Percentiles rank a stretch among this genome's conserved stretches.
Conservation (phyloP, 2,888 invertebrate species). For the Harmothoe impar region DNA sequence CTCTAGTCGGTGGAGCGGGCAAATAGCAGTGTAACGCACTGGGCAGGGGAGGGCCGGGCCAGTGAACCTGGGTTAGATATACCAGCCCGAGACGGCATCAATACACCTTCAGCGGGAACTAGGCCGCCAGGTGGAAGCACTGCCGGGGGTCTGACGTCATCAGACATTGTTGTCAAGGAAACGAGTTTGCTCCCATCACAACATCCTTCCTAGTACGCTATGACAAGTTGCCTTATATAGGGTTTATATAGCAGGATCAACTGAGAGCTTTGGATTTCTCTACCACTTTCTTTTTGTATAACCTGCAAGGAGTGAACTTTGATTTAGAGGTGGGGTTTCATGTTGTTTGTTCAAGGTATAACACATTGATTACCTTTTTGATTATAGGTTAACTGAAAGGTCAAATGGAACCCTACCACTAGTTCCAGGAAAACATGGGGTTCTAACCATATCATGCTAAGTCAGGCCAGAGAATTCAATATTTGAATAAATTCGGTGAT, state of each 20-base stretch:
- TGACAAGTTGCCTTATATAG: not conserved
- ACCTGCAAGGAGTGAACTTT: too few species aligned
- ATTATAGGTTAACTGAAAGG: too few species aligned
- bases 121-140: constrained; percentile 36
- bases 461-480: too few species aligned
- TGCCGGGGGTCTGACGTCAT: constrained; percentile 48
- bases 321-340: too few species aligned
- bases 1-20: not conserved
- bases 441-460: too few species aligned
- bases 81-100: not conserved
- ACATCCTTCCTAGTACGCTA: not conserved
- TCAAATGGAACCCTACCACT: too few species aligned
- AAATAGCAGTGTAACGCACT: not conserved
- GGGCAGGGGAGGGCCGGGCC: not conserved
- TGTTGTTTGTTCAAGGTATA: too few species aligned
- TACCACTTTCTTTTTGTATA: too few species aligned
- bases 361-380: too few species aligned
- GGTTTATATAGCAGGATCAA: not conserved
- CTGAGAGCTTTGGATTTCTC: too few species aligned
- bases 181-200: constrained; percentile 32
- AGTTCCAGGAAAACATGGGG: too few species aligned
- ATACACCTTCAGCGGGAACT: constrained; percentile 36
- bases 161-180: constrained; percentile 59
- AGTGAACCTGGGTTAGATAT: constrained; percentile 38
- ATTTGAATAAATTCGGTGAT: too few species aligned